These are phyloP conservation scores for Alfaro cultratus DNA, from an alignment of 2,797 vertebrate species.

Conservation along the genomic window DNA sequence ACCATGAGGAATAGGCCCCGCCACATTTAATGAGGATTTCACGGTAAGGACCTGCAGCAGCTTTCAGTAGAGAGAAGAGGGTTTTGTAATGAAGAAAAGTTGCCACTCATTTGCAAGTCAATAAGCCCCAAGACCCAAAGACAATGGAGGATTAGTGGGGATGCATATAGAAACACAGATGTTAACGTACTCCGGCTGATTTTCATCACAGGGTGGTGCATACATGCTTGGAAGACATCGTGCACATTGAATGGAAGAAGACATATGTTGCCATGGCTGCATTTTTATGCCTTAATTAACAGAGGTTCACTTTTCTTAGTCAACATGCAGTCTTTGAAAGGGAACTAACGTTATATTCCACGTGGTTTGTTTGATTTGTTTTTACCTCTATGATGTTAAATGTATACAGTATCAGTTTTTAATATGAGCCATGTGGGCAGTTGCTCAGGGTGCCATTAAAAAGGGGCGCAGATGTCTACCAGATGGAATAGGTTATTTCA, in stretches of 20 bases:
- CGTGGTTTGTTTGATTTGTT: neutral
- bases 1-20: conserved; percentile 52
- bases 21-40: conserved; percentile 67
- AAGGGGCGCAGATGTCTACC: neutral
- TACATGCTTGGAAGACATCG: conserved; percentile 5
- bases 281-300: conserved; percentile 4
- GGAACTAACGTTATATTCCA: neutral
- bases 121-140: conserved; percentile 64
- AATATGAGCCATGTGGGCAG: neutral
- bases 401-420: neutral
- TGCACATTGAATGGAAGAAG: conserved; percentile 9
- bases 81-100: conserved; percentile 71
- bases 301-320: neutral
- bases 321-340: neutral
- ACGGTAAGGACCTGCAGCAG: conserved; percentile 41
- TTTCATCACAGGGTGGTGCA: conserved; percentile 35
- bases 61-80: conserved; percentile 49
- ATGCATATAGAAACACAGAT: conserved; percentile 65
- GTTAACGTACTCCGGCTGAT: conserved; percentile 59
- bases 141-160: conserved; percentile 65
- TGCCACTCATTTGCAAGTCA: conserved; percentile 75
- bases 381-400: neutral
- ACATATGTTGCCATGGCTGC: conserved; percentile 7
- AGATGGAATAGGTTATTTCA: neutral
- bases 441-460: neutral